Evolutionary conservation across 1,140 invertebrate genomes (phyloP).

Genomic region (Aricia agestis): DNA sequence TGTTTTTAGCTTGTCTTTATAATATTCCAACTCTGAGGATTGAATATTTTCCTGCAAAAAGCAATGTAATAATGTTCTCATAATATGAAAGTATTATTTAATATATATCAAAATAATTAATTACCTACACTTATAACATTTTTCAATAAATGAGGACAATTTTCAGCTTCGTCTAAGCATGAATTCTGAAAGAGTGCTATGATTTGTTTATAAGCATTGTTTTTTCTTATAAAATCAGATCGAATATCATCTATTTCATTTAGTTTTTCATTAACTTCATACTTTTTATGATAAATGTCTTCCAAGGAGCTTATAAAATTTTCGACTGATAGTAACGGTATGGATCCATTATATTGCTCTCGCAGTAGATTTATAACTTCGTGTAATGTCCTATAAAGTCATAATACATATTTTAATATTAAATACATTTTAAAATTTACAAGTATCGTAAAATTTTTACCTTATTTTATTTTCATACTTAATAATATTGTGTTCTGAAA

Average conservation of each 20-base stretch:
- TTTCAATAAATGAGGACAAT: constrained; percentile 58
- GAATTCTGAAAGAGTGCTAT: constrained; percentile 48
- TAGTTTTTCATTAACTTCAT: constrained; percentile 48
- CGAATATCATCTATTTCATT: constrained; percentile 57
- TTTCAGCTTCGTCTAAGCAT: constrained; percentile 45
- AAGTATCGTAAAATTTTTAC: constrained; percentile 32
- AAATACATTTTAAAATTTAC: background rate
- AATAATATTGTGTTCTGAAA: constrained; percentile 54
- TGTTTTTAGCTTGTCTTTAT: constrained; percentile 46
- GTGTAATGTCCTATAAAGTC: constrained; percentile 53
- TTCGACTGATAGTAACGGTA: constrained; percentile 59
- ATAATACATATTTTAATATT: background rate
- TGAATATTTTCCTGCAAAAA: constrained; percentile 44
- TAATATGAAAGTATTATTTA: no score
- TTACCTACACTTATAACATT: constrained; percentile 50
- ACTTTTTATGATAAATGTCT: constrained; percentile 47
- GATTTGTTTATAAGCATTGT: constrained; percentile 57
- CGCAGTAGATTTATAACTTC: constrained; percentile 55
- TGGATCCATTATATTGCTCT: constrained; percentile 63
- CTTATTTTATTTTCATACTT: constrained; percentile 62
- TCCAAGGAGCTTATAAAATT: constrained; percentile 50
- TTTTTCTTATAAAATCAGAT: constrained; percentile 51
- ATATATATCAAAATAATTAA: background rate
- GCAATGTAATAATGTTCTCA: constrained; percentile 10
- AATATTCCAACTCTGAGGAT: constrained; percentile 47